Base-by-base conservation (phyloP, 2,888 invertebrate genomes). In the Pammene fasciana region DNA sequence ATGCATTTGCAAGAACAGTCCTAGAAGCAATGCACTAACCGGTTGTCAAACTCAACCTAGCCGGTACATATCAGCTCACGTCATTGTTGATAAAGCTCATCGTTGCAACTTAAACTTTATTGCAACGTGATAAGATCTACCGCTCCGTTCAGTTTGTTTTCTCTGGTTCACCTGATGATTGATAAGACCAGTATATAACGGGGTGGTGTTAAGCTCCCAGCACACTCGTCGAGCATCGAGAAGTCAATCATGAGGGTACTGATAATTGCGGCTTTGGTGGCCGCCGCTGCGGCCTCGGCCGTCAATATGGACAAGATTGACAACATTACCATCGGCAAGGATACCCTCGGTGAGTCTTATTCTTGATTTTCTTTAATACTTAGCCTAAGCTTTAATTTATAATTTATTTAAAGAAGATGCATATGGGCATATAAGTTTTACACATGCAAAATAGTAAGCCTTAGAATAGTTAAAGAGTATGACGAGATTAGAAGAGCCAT, bases 321-420 rank as follows among this genome's bases (percentile, higher is more conserved):
- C 50, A 76, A 76, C 64, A 73, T 80, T 52, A 11, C 81, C 71
- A 84, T 92, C 68, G 89, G 88, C 65, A 90, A 86, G 75, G 89
- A 89, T 11, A 76, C 65, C 36, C 72, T 91, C 76, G 85, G 92
- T 92, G 72, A 87, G 85, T 59, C 8, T 13, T n/a, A 13, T 36
- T 6, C 14, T 64, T 52, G 1, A 11, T 13, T 52, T 0, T 48
- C 26, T 26, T 26, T 26, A 26, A 26, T 26, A 26, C 26, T 26
- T 26, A 26, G 26, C 4, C 26, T 26, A 3, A 26, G 26, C n/a
- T 26, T 26, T 26, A 26, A 26, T 26, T 26, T 26, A 26, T 26
- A 26, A 26, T 26, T 26, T 26, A 4, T 26, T 26, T 26, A 26
- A 26, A 26, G 26, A 26, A 1, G 1, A 26, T 26, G 26, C 26